Base-by-base conservation (phyloP, 2,888 invertebrate genomes). In the Hesperia comma region DNA sequence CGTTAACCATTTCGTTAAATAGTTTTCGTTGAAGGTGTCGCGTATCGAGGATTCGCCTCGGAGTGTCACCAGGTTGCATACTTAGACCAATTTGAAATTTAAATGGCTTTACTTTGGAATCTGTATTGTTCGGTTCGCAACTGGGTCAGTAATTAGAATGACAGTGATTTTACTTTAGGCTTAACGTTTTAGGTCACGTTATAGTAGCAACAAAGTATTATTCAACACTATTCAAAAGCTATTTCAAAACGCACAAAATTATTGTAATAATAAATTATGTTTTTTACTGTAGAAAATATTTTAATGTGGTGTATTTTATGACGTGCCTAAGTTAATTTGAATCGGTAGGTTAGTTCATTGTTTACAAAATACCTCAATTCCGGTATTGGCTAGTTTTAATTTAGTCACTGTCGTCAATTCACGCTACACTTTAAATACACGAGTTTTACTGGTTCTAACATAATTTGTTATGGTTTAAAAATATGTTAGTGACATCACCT, bases 61-160 rank as follows among this genome's bases (percentile, higher is more conserved):
- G 77, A 70, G 76, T 79, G 72, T 76, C 70, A 67, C 84, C 83
- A 83, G 82, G 81, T 72, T 75, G 75, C 69, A 68, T 67, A 69
- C 75, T 78, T 67, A 75, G 77, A 49, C 72, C 76, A 74, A 85
- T 86, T 84, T 86, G 80, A 82, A 81, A 82, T 85, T 82, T 80
- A 84, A 86, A 86, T 84, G 70, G 69, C 75, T 74, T 77, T 77
- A 78, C 73, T 77, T 76, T 70, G 70, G 72, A 75, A 74, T 72
- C 70, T 60, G 64, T 66, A 70, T 71, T 72, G 75, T 74, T 72
- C 62, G 57, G 66, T 72, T 73, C 70, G 77, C 72, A 76, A 77
- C 73, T 76, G 71, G 76, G 75, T 62, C 76, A 71, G 67, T 75
- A 74, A 78, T 79, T 77, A 77, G 74, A 75, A 76, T 77, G 74